Evolutionary conservation across 2,888 invertebrate species (phyloP), one percentile per base, ranked within the genome.

Genomic region (Carcina quercana): DNA sequence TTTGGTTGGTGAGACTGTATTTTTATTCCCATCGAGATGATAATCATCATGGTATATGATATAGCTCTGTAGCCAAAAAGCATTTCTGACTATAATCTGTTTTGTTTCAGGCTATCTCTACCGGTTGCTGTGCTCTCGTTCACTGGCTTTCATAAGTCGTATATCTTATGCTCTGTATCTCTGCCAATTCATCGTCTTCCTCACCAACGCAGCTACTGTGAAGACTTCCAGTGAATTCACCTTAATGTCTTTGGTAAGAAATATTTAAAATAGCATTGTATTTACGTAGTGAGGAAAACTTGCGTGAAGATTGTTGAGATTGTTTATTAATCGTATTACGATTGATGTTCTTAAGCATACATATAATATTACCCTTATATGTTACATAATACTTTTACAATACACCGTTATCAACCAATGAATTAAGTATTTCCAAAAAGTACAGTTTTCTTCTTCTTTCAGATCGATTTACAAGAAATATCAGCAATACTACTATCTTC

Each of bases 151-250:
- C 35, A 76, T 91, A 40, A 91, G 90, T 45, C 85, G 88, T 22
- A 78, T 91, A 15, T 88, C 90, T 1, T 90, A 90, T 45, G 87
- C 90, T 0, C 71, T 91, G 34, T 91, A 90, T 44, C 74, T 91
- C 17, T 83, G 86, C 17, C 89, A 88, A 58, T 91, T 90, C 51
- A 73, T 88, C 12, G 85, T 91, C 26, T 89, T 89, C 47, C 86
- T 91, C 37, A 88, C 89, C 41, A 87, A 86, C 29, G 86, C 88
- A 13, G 91, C 87, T 26, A 86, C 85, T n/a, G 80, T 85, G 1
- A 86, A 86, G 51, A 86, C 87, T 25, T 72, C 89, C 0, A 76
- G 74, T 10, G 87, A 87, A 61, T 90, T 89, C 59, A 83, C 86
- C 21, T 32, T 87, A 14, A 58, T 76, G 25, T 82, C 86, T 54